Conservation (phyloP, 2,888 invertebrate genomes). For the Nipponacmea schrenckii region DNA sequence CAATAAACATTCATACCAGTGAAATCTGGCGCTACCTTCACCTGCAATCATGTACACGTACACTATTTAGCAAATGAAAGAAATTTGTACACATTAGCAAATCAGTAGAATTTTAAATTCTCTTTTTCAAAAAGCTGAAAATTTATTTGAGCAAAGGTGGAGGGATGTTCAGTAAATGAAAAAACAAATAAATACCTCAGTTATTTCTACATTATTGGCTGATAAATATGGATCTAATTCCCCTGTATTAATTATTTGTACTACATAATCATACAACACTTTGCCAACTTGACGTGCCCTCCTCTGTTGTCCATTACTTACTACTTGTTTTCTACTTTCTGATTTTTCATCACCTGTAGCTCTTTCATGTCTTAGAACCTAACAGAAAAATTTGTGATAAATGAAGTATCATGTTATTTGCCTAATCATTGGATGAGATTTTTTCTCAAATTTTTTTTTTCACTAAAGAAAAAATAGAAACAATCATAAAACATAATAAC, state of each 20-base stretch:
- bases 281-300: conserved; percentile 44
- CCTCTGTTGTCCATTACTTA: conserved; percentile 27
- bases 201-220: conserved; percentile 38
- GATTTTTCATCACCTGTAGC: too few species aligned
- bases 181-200: conserved; percentile 30
- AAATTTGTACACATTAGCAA: not conserved
- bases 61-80: not conserved
- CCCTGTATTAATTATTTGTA: conserved; percentile 41
- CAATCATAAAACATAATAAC: too few species aligned
- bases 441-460: too few species aligned
- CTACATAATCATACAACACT: conserved; percentile 43
- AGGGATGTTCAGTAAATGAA: not conserved
- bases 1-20: conserved; percentile 42
- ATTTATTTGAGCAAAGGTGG: too few species aligned
- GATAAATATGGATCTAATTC: conserved; percentile 37
- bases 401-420: too few species aligned
- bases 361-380: too few species aligned
- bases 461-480: too few species aligned
- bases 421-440: too few species aligned
- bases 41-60: conserved; percentile 30
- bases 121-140: too few species aligned
- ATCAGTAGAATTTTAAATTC: too few species aligned
- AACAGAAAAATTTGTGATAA: too few species aligned
- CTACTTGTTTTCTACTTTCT: conserved; percentile 9
- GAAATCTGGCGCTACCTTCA: conserved; percentile 41